Evolutionary conservation across 2,888 invertebrate genomes (phyloP), one percentile per base, ranked within the genome.

Genomic region (Diadromus collaris): DNA sequence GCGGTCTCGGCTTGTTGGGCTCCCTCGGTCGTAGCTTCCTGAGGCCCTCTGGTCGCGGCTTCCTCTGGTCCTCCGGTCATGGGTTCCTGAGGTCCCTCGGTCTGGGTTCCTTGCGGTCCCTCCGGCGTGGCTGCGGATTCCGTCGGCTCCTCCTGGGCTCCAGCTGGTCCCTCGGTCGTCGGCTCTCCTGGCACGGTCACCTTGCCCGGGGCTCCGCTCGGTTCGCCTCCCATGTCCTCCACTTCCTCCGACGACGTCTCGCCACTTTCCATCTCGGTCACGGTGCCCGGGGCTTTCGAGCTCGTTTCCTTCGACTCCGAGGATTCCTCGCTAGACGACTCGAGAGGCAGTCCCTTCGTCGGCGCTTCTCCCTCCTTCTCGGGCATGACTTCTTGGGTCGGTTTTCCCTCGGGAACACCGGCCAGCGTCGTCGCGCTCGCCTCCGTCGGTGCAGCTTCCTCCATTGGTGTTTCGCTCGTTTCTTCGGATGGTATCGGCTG

Each of bases 301-400:
- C 21, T 16, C 7, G 81, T 65, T 60, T 83, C 78, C 48, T 85
- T 83, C 7, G 83, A 80, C 7, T 74, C 64, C 63, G 82, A 79
- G 38, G 54, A 56, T n/a, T 87, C 84, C 71, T 82, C 82, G 65
- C 38, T 84, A 82, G 73, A 73, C 34, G 41, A 86, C 61, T 29
- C 75, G 44, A 76, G 10, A 4, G 73, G 48, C 13, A 85, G 64
- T 69, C 81, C 82, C 41, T 88, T 86, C 5, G 79, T 85, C 76
- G 82, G 86, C 74, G 82, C 83, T 80, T 82, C 81, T 82, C 86
- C 84, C 19, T 81, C 81, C 81, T 38, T 27, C 7, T 56, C 56
- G 16, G 56, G 32, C 5, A 78, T 78, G n/a, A 78, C 54, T 6
- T 80, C 69, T 71, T 82, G 81, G 9, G 82, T 82, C 51, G 69